phyloP scores from a whole-genome alignment of 2,888 invertebrate genomes.

The Bombylius major region DNA sequence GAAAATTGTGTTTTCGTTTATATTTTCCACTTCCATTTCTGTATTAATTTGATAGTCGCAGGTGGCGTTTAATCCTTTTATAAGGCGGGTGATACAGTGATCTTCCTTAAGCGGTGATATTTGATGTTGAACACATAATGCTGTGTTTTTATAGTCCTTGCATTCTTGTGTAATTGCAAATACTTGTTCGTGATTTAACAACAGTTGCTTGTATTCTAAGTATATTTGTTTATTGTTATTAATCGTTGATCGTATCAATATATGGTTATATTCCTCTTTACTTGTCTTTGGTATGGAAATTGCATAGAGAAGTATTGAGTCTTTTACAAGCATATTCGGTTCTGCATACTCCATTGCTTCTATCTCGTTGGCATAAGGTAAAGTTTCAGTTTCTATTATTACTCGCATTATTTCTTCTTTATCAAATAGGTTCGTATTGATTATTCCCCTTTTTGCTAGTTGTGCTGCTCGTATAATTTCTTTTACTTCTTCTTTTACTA shows the following conservation, averaged over 20 bases:
- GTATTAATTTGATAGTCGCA: no score
- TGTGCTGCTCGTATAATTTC: slow-evolving; percentile 10
- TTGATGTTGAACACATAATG: neutral
- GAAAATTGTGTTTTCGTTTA: no score
- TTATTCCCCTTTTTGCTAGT: slow-evolving; percentile 8
- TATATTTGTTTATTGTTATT: neutral
- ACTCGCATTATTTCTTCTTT: slow-evolving; percentile 6
- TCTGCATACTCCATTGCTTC: slow-evolving; percentile 12
- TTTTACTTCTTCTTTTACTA: slow-evolving; percentile 6
- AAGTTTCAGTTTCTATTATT: slow-evolving; percentile 9
- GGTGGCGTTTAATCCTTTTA: no score
- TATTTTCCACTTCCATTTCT: no score
- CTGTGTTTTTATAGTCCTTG: neutral
- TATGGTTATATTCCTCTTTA: neutral
- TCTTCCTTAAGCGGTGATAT: neutral
- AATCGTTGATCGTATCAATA: neutral
- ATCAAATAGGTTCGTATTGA: slow-evolving; percentile 8
- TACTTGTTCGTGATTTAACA: neutral
- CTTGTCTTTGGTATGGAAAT: slow-evolving; percentile 9
- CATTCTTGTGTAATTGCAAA: neutral
- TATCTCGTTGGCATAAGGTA: slow-evolving; percentile 12
- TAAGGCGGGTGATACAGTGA: neutral
- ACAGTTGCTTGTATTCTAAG: neutral
- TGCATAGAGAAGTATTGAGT: slow-evolving; percentile 8
- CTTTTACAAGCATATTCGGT: slow-evolving; percentile 12